These are phyloP conservation scores for Gallinago solitaria DNA, from an alignment of 2,797 vertebrate genomes.

Conservation along the genomic window DNA sequence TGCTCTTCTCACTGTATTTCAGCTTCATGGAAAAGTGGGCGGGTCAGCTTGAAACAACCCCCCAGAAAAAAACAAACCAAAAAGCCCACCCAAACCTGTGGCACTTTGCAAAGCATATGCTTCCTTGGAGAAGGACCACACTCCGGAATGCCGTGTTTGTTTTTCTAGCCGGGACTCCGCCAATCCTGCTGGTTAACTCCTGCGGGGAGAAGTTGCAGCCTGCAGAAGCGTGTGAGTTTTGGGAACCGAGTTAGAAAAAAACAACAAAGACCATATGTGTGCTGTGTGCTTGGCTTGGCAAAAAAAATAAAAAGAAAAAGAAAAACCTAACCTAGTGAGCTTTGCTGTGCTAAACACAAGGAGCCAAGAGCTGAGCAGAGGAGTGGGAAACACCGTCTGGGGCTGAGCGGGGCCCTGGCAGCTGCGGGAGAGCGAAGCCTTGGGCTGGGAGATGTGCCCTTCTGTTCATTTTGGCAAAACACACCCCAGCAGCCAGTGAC, in stretches of 20 bases:
- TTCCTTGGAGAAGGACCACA: not conserved
- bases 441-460: not conserved
- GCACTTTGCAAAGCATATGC: not conserved
- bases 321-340: not conserved
- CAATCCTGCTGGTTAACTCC: not conserved
- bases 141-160: not conserved
- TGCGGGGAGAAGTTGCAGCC: not conserved
- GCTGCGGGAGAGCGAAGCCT: not conserved
- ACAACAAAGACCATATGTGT: constrained; percentile 40
- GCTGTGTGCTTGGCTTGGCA: not conserved
- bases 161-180: not conserved
- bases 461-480: not conserved
- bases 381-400: not conserved
- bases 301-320: not conserved
- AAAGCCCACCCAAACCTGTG: not conserved
- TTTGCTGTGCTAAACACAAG: not conserved
- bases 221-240: not conserved
- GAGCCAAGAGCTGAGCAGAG: not conserved
- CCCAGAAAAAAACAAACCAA: not conserved
- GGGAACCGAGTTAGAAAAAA: not conserved
- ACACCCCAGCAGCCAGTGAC: not conserved
- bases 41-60: constrained; percentile 23
- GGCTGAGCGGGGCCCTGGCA: not conserved
- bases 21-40: not conserved
- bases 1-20: constrained; percentile 18